Conservation (phyloP, 2,797 vertebrate species). For the Periophthalmus magnuspinnatus region DNA sequence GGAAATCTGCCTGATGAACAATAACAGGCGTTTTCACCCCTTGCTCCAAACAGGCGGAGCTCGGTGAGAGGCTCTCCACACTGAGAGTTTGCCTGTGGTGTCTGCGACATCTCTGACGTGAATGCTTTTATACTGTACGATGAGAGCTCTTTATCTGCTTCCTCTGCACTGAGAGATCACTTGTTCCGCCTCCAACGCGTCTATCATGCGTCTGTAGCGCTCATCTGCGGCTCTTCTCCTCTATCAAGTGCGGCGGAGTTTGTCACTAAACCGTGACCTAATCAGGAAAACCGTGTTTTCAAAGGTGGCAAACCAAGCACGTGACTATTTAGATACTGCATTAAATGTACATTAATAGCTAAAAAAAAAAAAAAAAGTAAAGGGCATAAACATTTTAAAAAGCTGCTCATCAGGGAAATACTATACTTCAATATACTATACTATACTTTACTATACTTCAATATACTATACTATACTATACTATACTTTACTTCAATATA, state of each 20-base stretch:
- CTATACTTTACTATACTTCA: no score
- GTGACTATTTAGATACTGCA: not conserved
- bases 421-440: not conserved
- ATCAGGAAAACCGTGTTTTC: not conserved
- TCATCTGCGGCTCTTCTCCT: constrained; percentile 9
- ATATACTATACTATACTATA: no score
- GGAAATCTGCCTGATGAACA: not conserved
- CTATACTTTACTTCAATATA: no score
- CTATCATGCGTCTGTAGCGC: constrained; percentile 9
- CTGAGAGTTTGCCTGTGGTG: constrained; percentile 20
- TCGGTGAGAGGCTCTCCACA: constrained; percentile 26
- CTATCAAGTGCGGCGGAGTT: constrained; percentile 14
- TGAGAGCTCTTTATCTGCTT: constrained; percentile 41
- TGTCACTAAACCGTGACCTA: constrained; percentile 8
- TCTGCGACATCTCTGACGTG: constrained; percentile 7
- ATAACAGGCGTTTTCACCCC: not conserved
- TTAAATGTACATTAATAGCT: not conserved
- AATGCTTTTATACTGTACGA: constrained; percentile 40
- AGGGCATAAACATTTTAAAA: not conserved
- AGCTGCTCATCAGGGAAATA: not conserved
- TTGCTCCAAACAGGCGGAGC: not conserved
- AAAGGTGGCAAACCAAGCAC: not conserved
- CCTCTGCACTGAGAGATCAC: constrained; percentile 29
- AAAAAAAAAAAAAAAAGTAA: not conserved
- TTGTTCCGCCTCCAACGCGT: constrained; percentile 16